Evolutionary conservation across 2,888 invertebrate genomes (phyloP).

Genomic region (Nezara viridula): DNA sequence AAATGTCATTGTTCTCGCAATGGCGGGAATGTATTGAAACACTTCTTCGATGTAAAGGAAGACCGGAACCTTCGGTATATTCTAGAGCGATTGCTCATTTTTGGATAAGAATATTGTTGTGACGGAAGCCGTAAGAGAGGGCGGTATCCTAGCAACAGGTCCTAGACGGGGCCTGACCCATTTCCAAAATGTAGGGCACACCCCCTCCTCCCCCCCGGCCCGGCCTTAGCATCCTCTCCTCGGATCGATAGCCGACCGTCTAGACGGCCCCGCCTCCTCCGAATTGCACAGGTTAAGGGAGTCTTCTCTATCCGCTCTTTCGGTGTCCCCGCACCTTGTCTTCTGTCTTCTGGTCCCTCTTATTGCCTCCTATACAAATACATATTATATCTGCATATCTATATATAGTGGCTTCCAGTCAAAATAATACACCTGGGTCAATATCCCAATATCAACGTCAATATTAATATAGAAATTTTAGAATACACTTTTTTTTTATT

Average conservation of each 20-base stretch:
- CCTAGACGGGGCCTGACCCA: conserved; percentile 58
- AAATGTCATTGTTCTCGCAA: neutral
- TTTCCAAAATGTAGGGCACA: conserved; percentile 62
- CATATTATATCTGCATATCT: too few relatives aligned
- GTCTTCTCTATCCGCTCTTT: neutral
- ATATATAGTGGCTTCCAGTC: too few relatives aligned
- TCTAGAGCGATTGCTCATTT: neutral
- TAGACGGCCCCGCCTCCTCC: conserved; percentile 56
- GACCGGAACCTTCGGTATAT: neutral
- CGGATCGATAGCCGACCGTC: conserved; percentile 56
- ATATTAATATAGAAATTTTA: too few relatives aligned
- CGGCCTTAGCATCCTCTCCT: conserved; percentile 56
- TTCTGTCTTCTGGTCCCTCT: neutral
- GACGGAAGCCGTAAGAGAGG: neutral
- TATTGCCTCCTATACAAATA: too few relatives aligned
- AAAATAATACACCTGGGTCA: too few relatives aligned
- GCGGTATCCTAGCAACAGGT: conserved; percentile 59
- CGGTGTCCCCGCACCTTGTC: neutral
- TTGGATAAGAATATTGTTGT: neutral
- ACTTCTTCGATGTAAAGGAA: neutral
- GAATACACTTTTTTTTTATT: too few relatives aligned
- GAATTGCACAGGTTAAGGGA: conserved; percentile 37
- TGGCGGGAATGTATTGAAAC: neutral
- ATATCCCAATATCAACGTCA: too few relatives aligned
- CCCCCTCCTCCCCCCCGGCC: neutral